Evolutionary conservation across 2,888 invertebrate species (phyloP).

Genomic region (Pinctada fucata): DNA sequence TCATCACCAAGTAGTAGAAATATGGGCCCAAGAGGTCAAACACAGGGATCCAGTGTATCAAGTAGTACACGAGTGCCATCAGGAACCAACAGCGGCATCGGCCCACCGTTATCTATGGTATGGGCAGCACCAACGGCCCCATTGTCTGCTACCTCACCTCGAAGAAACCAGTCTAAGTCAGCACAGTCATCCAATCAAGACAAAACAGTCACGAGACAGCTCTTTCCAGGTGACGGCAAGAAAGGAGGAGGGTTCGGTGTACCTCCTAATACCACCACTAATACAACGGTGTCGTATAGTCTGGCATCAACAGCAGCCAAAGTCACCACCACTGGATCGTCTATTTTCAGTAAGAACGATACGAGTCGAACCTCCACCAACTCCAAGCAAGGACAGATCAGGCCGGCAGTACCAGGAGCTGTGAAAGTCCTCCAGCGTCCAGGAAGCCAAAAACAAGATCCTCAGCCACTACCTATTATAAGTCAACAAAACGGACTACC

Average conservation of each 20-base stretch:
- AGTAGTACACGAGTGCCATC: constrained; percentile 19
- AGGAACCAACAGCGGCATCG: constrained; percentile 18
- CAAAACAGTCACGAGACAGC: constrained; percentile 69
- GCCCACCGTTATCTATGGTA: constrained; percentile 37
- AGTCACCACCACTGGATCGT: constrained; percentile 52
- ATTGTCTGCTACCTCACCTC: constrained; percentile 46
- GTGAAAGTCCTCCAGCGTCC: constrained; percentile 56
- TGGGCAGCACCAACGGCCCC: constrained; percentile 51
- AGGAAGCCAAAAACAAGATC: constrained; percentile 51
- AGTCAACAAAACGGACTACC: constrained; percentile 44
- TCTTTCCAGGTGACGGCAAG: constrained; percentile 68
- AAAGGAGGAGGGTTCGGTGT: constrained; percentile 49
- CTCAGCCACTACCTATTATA: constrained; percentile 68
- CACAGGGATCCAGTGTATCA: constrained; percentile 8
- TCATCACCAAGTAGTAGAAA: constrained; percentile 25
- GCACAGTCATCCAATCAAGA: constrained; percentile 52
- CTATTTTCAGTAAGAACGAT: constrained; percentile 52
- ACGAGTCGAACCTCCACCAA: constrained; percentile 26
- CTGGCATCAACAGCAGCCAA: constrained; percentile 49
- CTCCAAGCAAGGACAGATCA: constrained; percentile 37
- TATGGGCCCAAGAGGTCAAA: constrained; percentile 29
- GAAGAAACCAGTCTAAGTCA: constrained; percentile 38
- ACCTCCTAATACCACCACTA: constrained; percentile 49
- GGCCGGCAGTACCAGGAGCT: constrained; percentile 44
- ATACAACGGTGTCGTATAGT: constrained; percentile 47